phyloP scores from a whole-genome alignment of 2,113 vertebrate genomes.

The Nipponia nippon region DNA sequence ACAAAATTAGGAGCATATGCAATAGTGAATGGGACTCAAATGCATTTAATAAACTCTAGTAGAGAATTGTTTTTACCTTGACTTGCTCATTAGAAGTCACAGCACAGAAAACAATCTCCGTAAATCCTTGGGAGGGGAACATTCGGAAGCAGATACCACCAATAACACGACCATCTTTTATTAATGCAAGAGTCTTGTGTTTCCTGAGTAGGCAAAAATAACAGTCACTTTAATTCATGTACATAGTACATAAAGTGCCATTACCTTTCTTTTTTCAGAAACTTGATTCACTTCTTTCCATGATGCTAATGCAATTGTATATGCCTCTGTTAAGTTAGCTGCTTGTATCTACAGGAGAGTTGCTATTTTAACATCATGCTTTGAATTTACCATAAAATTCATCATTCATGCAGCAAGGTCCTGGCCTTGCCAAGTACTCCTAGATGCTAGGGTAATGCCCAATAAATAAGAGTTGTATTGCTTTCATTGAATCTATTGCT shows the following conservation, averaged over 20 bases:
- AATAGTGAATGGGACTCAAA: background rate
- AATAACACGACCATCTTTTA: conserved; percentile 97
- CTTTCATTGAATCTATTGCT: background rate
- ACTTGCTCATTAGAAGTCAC: conserved; percentile 99
- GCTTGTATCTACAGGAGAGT: background rate
- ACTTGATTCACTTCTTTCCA: background rate
- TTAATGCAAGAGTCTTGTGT: conserved; percentile 96
- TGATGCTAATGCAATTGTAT: background rate
- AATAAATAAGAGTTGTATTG: background rate
- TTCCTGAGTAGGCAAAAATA: conserved; percentile 80
- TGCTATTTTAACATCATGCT: background rate
- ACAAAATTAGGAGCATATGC: background rate
- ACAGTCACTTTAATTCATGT: background rate
- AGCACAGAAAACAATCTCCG: conserved; percentile 98
- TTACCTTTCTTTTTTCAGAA: background rate
- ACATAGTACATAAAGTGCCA: background rate
- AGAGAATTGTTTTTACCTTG: conserved; percentile 80
- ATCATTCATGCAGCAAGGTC: background rate
- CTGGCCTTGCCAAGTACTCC: background rate
- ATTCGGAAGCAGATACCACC: conserved; percentile 98
- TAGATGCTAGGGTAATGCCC: background rate
- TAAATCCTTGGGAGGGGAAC: conserved; percentile 98
- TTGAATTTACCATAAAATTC: background rate
- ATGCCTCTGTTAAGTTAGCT: background rate
- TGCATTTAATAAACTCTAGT: background rate